Conservation (phyloP, 2,888 invertebrate genomes). For the Panzeria rudis region DNA sequence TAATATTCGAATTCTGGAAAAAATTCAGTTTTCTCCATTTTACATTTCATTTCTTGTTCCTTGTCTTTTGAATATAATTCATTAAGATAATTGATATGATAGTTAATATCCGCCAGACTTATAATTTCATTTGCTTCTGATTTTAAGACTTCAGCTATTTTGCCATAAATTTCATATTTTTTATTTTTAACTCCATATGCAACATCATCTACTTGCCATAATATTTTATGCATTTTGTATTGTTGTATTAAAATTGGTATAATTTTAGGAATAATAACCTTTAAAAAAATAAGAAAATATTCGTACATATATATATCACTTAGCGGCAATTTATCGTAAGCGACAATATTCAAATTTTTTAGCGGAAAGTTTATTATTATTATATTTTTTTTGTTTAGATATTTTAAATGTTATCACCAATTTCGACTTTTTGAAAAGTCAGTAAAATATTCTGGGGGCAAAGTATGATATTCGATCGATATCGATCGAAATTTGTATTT, state of each 20-base stretch:
- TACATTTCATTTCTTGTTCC: conserved; percentile 54
- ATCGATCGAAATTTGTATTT: no score
- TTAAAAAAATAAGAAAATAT: neutral
- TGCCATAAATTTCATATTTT: conserved; percentile 48
- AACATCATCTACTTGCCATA: conserved; percentile 63
- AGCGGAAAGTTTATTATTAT: no score
- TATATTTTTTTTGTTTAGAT: no score
- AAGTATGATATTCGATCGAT: no score
- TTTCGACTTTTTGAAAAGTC: no score
- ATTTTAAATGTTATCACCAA: no score
- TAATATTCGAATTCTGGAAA: conserved; percentile 46
- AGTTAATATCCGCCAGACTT: conserved; percentile 47
- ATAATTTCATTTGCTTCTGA: conserved; percentile 22
- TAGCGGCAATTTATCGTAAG: no score
- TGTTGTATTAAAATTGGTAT: conserved; percentile 54
- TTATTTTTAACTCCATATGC: conserved; percentile 56
- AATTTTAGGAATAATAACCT: conserved; percentile 37
- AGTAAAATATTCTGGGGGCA: no score
- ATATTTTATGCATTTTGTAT: conserved; percentile 54
- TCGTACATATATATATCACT: no score
- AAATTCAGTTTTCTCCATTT: conserved; percentile 30
- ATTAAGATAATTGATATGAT: conserved; percentile 61
- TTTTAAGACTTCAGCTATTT: conserved; percentile 54
- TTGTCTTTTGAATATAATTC: conserved; percentile 59
- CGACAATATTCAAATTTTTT: no score